Evolutionary conservation across 1,140 invertebrate genomes (phyloP).

Genomic region (Pseudoatta argentina): DNA sequence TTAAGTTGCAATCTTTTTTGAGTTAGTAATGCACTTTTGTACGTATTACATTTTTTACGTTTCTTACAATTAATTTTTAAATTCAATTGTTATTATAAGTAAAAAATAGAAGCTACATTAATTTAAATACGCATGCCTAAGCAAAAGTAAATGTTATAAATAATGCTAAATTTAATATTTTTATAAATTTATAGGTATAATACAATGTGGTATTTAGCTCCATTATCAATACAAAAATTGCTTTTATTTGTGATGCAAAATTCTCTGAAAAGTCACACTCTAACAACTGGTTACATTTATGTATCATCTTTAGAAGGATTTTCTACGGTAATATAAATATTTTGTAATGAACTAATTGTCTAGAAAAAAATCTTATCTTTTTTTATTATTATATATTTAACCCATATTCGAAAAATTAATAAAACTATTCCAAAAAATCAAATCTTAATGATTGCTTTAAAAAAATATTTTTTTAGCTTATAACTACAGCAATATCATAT

Average conservation of each 20-base stretch:
- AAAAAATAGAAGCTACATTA: no score
- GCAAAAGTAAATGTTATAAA: no score
- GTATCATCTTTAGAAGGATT: conserved; percentile 62
- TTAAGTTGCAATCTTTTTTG: no score
- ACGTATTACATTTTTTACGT: no score
- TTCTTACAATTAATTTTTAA: no score
- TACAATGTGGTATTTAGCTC: conserved; percentile 59
- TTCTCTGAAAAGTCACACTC: not conserved
- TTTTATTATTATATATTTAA: not conserved
- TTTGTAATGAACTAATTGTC: not conserved
- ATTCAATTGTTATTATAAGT: no score
- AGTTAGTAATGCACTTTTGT: no score
- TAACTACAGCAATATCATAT: conserved; percentile 38
- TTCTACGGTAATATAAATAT: conserved; percentile 48
- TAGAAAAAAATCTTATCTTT: not conserved
- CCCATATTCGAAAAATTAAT: not conserved
- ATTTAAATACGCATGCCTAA: no score
- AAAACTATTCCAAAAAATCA: not conserved
- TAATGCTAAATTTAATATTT: no score
- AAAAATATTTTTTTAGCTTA: conserved; percentile 42
- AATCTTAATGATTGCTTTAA: not conserved
- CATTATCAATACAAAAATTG: conserved; percentile 54
- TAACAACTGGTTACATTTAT: conserved; percentile 43
- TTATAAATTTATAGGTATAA: conserved; percentile 43
- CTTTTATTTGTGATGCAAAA: conserved; percentile 62